Percentiles rank a stretch among this genome's conserved stretches.
These are phyloP conservation scores for Agapostemon virescens DNA, from an alignment of 2,888 invertebrate species.

Conservation along the genomic window DNA sequence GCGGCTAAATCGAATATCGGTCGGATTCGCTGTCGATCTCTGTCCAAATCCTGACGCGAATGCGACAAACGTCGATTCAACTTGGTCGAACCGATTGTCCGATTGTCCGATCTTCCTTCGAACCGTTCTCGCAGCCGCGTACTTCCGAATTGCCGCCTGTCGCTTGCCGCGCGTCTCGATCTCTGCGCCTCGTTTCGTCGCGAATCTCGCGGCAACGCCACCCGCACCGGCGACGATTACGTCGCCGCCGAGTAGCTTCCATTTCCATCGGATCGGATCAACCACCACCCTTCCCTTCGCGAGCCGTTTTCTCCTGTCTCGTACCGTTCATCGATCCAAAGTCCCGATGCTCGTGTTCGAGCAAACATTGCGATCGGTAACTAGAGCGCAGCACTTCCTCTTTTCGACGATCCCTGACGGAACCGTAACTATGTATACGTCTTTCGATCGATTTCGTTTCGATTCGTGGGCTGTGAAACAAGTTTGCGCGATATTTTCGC, in stretches of 20 bases:
- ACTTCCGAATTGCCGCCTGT: conserved; percentile 5
- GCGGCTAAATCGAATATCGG: background rate
- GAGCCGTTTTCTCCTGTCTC: background rate
- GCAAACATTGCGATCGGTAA: conserved; percentile 14
- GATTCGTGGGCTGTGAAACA: too few species aligned
- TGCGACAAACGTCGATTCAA: background rate
- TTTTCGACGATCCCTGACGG: background rate
- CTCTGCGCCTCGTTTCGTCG: background rate
- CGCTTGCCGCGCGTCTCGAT: background rate
- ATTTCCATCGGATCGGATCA: background rate
- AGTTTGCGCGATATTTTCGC: too few species aligned
- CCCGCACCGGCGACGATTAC: conserved; percentile 11
- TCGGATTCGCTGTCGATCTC: background rate
- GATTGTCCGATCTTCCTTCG: conserved; percentile 50
- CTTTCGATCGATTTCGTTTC: too few species aligned
- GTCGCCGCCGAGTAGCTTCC: background rate
- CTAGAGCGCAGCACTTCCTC: conserved; percentile 38
- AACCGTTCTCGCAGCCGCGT: conserved; percentile 38
- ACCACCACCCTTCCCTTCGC: conserved; percentile 18
- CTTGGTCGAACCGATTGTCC: conserved; percentile 44
- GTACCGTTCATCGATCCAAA: conserved; percentile 24
- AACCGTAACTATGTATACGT: background rate
- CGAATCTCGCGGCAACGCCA: conserved; percentile 20
- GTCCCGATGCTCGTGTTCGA: background rate
- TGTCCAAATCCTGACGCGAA: conserved; percentile 4